Percentiles rank a stretch among this genome's conserved stretches.
Evolutionary conservation across 2,888 invertebrate genomes (phyloP).

Genomic region (Drosophila yooni): DNA sequence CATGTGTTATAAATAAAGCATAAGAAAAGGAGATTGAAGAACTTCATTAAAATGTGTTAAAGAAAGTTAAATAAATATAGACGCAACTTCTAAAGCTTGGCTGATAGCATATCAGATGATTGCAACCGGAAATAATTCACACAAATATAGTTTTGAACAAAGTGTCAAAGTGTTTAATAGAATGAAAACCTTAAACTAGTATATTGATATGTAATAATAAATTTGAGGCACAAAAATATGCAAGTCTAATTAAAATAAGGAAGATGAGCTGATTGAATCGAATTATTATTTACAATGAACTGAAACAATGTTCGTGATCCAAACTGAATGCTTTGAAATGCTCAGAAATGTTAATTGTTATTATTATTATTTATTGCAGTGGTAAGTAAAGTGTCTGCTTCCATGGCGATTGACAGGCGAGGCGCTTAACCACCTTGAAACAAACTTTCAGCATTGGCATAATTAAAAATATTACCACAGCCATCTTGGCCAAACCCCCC

Average conservation of each 20-base stretch:
- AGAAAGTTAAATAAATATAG: too few relatives aligned
- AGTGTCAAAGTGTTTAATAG: not conserved
- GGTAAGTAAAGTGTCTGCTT: conserved; percentile 10
- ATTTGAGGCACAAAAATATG: not conserved
- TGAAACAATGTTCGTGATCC: not conserved
- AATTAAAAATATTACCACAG: conserved; percentile 57
- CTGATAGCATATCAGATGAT: too few relatives aligned
- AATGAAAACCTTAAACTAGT: not conserved
- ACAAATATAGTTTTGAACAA: not conserved
- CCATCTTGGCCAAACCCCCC: conserved; percentile 19
- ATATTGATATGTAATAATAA: not conserved
- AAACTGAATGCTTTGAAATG: not conserved
- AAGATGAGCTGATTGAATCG: not conserved
- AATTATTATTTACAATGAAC: not conserved
- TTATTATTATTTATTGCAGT: conserved; percentile 2
- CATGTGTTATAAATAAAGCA: not conserved
- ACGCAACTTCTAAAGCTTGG: too few relatives aligned
- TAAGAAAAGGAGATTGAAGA: too few relatives aligned
- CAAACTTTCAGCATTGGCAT: conserved; percentile 49
- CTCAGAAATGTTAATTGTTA: not conserved
- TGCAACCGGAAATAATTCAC: too few relatives aligned
- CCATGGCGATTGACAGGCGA: conserved; percentile 10
- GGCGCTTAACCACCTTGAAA: conserved; percentile 33
- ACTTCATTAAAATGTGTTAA: too few relatives aligned
- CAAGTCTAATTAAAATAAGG: not conserved